Evolutionary conservation across 2,113 vertebrate species (phyloP).

Genomic region (Acrocephalus arundinaceus): DNA sequence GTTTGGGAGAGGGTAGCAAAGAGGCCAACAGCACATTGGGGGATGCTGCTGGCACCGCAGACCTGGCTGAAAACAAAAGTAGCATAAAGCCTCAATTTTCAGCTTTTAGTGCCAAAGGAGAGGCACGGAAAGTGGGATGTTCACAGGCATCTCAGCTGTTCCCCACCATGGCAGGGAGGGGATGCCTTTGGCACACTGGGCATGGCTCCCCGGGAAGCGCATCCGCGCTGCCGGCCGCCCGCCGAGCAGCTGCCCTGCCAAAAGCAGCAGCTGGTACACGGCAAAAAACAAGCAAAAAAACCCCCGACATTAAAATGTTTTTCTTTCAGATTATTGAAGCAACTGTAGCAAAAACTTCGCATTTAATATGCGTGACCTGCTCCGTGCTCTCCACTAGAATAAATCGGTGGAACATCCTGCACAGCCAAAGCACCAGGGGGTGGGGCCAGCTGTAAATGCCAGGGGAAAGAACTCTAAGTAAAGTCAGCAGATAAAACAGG

Average conservation of each 20-base stretch:
- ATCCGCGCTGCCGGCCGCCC: not conserved
- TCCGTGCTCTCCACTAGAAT: not conserved
- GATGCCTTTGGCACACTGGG: not conserved
- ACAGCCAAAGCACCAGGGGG: conserved; percentile 31
- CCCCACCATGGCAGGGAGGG: not conserved
- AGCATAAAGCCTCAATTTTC: not conserved
- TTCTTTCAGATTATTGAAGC: conserved; percentile 8
- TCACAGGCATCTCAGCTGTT: not conserved
- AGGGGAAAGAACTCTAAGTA: not conserved
- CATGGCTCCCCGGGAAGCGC: not conserved
- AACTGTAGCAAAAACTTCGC: not conserved
- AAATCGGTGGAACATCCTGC: conserved; percentile 41
- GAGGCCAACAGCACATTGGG: accelerated
- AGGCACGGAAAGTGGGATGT: not conserved
- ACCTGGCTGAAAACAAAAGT: not conserved
- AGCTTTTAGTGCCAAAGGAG: not conserved
- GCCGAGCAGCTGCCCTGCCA: not conserved
- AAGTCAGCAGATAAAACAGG: conserved; percentile 21
- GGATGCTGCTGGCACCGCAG: not conserved
- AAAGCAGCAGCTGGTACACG: not conserved
- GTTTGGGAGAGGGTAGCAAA: not conserved
- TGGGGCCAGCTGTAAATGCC: conserved; percentile 47
- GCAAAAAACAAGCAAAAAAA: not conserved
- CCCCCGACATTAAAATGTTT: not conserved
- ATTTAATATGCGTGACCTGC: conserved; percentile 30